Base-by-base conservation (phyloP, 2,797 vertebrate species). In the Ctenochaetus hawaiiensis region DNA sequence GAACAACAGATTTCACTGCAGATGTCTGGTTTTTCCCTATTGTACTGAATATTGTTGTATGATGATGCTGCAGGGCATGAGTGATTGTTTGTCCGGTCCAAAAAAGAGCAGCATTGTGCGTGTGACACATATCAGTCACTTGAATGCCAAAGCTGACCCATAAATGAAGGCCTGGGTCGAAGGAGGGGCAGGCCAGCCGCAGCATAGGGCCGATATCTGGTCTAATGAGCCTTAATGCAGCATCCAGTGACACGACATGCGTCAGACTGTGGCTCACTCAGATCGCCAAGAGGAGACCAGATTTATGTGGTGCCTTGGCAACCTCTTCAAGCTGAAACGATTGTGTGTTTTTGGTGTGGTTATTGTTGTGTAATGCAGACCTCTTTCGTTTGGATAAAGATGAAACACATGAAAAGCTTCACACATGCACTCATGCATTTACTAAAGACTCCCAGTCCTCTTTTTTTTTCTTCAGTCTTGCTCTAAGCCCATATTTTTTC, bases 131-230 rank as follows among this genome's bases (percentile, higher is more conserved):
- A 92, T 89, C 82, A 87, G 84, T 86, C 92, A 83, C 83, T 89
- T 85, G 48, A 82, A 88, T 83, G 71, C 53, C 84, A 72, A 43
- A 60, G 54, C 18, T 91, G 92, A 94, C 94, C 93, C 77, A 92
- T 81, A 91, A 91, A 68, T 80, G 67, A 71, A 67, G 76, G 58
- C 75, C 60, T 67, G 72, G 85, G 92, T 91, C 86, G 89, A 74
- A 83, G 57, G 67, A 79, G 71, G 75, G 74, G 63, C 74, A 69
- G 59, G 57, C 72, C n/a, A 62, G 56, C 56, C 37, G 65, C 67
- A 78, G 20, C 83, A 89, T 70, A 84, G 77, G 80, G 72, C 45
- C 6, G n/a, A 72, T 71, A 83, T 89, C 80, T 26, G 2, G 8
- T 80, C 4, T 58, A 87, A 87, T 90, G 68, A 87, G 39, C 22